phyloP scores from a whole-genome alignment of 2,113 vertebrate species.

The Ptilorrhoa leucosticta region DNA sequence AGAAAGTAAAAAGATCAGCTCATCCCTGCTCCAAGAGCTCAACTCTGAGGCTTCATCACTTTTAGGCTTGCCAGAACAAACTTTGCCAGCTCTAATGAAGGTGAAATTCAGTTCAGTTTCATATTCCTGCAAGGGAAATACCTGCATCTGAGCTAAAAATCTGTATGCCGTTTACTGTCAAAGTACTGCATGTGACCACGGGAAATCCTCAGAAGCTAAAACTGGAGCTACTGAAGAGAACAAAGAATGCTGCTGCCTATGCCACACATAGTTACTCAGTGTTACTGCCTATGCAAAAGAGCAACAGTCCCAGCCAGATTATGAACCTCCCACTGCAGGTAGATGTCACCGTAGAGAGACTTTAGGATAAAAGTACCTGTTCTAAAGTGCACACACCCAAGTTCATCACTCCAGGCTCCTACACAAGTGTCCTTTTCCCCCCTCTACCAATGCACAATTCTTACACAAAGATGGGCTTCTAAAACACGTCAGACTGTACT shows the following conservation, averaged over 20 bases:
- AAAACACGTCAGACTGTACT: background rate
- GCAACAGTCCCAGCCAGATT: background rate
- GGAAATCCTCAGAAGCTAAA: background rate
- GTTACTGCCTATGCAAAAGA: background rate
- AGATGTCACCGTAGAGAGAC: background rate
- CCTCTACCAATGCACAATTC: background rate
- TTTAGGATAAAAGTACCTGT: background rate
- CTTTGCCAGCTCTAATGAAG: background rate
- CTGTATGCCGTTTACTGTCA: background rate
- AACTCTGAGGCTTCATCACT: background rate
- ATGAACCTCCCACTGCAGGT: background rate
- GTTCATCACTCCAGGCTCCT: background rate
- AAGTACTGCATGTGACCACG: fast-evolving
- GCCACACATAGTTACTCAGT: background rate
- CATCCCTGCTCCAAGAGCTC: background rate
- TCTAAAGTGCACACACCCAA: background rate
- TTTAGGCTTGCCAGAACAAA: background rate
- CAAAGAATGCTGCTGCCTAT: background rate
- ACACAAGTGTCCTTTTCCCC: fast-evolving
- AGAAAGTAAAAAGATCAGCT: background rate
- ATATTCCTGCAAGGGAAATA: background rate
- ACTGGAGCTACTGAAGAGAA: background rate
- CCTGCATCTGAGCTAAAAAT: background rate
- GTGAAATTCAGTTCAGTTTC: background rate
- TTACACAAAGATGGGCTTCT: background rate